Conservation (phyloP, 2,888 invertebrate genomes). For the Chrysodeixis includens region DNA sequence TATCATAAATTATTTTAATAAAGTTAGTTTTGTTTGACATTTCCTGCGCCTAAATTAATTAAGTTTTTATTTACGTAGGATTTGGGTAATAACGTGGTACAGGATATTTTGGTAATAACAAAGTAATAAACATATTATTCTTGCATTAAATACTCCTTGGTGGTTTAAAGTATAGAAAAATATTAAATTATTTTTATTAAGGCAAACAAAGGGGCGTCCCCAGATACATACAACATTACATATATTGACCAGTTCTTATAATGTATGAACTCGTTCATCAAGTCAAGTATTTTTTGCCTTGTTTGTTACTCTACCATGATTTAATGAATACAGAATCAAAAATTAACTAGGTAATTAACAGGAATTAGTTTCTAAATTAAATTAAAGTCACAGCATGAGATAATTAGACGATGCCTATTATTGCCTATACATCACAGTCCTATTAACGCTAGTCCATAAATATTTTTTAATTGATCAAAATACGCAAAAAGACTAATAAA, state of each 20-base stretch:
- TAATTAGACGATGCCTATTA: constrained; percentile 1
- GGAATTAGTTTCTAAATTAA: not conserved
- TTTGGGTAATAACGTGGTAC: no score
- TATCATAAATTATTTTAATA: not conserved
- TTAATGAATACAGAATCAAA: not conserved
- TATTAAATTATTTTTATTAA: no score
- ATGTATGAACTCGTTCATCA: not conserved
- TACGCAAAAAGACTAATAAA: not conserved
- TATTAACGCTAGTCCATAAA: not conserved
- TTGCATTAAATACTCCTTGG: not conserved
- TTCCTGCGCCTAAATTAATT: not conserved
- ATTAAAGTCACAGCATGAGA: constrained; percentile 4
- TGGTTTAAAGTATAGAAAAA: no score
- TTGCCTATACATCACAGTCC: not conserved
- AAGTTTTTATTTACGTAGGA: not conserved
- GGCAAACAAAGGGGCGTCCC: not conserved
- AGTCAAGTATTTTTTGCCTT: not conserved
- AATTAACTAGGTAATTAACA: constrained; percentile 1
- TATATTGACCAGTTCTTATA: not conserved
- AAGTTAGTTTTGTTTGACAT: not conserved
- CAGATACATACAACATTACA: not conserved
- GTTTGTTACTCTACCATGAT: not conserved
- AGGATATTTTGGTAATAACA: no score
- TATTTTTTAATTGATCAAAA: not conserved
- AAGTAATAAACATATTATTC: not conserved